phyloP scores from a whole-genome alignment of 1,140 invertebrate genomes.

The Pygmarrhopalites habei region DNA sequence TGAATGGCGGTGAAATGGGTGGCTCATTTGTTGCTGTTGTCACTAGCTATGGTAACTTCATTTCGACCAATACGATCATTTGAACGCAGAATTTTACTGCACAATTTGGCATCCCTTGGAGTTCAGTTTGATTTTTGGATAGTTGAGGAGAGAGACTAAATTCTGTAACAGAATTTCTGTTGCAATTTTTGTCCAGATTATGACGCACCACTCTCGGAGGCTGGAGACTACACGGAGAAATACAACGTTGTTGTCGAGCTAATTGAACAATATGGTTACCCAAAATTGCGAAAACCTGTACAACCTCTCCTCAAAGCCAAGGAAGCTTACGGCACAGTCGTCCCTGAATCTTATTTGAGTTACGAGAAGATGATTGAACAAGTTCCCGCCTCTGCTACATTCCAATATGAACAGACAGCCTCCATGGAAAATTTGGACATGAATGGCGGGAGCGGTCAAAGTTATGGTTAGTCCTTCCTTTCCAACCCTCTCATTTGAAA shows the following conservation, averaged over 20 bases:
- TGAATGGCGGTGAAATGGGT: constrained; percentile 52
- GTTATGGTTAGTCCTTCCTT: constrained; percentile 54
- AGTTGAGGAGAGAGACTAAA: background rate
- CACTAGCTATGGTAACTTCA: constrained; percentile 58
- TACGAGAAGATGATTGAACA: constrained; percentile 36
- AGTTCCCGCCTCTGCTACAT: constrained; percentile 21
- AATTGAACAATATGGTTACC: constrained; percentile 25
- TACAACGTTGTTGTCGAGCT: constrained; percentile 19
- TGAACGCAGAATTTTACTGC: background rate
- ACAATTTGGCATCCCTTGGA: background rate
- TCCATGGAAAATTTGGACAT: constrained; percentile 55
- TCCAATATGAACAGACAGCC: constrained; percentile 36
- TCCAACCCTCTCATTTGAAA: too few species aligned
- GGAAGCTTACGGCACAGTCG: constrained; percentile 41
- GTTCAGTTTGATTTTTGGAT: background rate
- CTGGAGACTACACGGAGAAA: constrained; percentile 37
- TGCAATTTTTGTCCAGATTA: constrained; percentile 28
- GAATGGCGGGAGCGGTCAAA: constrained; percentile 50
- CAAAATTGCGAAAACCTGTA: constrained; percentile 35
- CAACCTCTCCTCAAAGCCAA: constrained; percentile 40
- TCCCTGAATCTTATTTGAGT: constrained; percentile 40
- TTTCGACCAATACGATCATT: constrained; percentile 14
- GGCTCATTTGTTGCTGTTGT: constrained; percentile 44
- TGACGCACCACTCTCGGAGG: constrained; percentile 31
- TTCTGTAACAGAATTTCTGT: background rate